A percentile compares a stretch with the other conserved stretches of the same genome.
These are phyloP conservation scores for Heliconius ethilla DNA, from an alignment of 2,888 invertebrate species.

Conservation along the genomic window DNA sequence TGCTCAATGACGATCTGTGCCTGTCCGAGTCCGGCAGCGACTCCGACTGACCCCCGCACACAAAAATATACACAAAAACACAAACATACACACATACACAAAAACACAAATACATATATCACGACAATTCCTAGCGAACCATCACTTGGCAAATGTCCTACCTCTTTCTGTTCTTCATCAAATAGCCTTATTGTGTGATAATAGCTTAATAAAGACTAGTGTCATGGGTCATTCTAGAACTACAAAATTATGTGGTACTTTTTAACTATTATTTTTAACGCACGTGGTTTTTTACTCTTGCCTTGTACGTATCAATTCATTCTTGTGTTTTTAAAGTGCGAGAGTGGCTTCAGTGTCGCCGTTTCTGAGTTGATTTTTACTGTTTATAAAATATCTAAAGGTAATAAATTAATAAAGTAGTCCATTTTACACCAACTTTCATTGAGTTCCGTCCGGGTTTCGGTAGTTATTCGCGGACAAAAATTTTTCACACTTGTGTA, in stretches of 20 bases:
- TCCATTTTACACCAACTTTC: conserved; percentile 2
- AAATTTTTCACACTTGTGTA: not conserved
- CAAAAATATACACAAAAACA: conserved; percentile 46
- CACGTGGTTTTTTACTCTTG: conserved; percentile 7
- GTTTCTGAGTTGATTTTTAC: not conserved
- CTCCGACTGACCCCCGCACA: conserved; percentile 81
- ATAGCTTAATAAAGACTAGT: conserved; percentile 15
- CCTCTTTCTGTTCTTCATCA: conserved; percentile 9
- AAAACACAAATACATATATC: not conserved
- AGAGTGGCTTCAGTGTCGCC: not conserved
- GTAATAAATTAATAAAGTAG: not conserved
- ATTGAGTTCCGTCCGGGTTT: conserved; percentile 12
- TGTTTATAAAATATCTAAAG: too few species aligned
- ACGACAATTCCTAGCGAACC: conserved; percentile 33
- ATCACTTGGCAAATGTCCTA: conserved; percentile 36
- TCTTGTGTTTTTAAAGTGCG: conserved; percentile 6
- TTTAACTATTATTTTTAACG: not conserved
- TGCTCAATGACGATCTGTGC: conserved; percentile 92
- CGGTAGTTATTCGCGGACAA: too few species aligned
- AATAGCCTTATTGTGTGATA: conserved; percentile 28
- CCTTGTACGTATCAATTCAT: not conserved
- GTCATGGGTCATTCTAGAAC: conserved; percentile 2
- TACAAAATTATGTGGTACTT: conserved; percentile 36
- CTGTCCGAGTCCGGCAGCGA: conserved; percentile 93
- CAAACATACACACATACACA: conserved; percentile 18